Percentiles rank a stretch among this genome's conserved stretches.
Evolutionary conservation across 2,888 invertebrate genomes (phyloP).

Genomic region (Drosophila histrio): DNA sequence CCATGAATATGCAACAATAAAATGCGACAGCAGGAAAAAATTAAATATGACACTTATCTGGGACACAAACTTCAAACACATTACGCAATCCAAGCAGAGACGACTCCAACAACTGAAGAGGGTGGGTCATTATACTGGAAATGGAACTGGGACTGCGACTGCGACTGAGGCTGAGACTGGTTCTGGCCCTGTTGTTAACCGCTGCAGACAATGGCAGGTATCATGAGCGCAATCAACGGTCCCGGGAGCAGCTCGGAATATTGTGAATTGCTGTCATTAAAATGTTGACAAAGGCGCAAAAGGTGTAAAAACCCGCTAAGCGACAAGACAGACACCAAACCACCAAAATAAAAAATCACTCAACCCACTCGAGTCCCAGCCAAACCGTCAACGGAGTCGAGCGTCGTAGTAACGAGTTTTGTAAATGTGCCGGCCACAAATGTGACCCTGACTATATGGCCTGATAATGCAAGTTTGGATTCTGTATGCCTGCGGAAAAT

Average conservation of each 20-base stretch:
- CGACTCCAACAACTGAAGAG: background rate
- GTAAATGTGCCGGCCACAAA: slow-evolving; percentile 65
- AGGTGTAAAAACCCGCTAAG: slow-evolving; percentile 69
- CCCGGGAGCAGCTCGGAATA: slow-evolving; percentile 35
- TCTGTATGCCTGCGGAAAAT: background rate
- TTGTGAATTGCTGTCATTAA: slow-evolving; percentile 79
- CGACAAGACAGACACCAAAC: slow-evolving; percentile 33
- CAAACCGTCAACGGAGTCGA: background rate
- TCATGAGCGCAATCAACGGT: slow-evolving; percentile 65
- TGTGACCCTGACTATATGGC: slow-evolving; percentile 24
- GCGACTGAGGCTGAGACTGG: background rate
- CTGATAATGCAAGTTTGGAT: slow-evolving; percentile 12
- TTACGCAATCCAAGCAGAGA: slow-evolving; percentile 32
- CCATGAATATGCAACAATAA: slow-evolving; percentile 75
- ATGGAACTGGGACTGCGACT: background rate
- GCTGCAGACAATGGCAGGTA: slow-evolving; percentile 67
- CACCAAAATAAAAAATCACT: background rate
- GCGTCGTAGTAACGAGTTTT: slow-evolving; percentile 60
- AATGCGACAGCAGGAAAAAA: slow-evolving; percentile 58
- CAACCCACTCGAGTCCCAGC: background rate
- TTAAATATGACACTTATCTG: slow-evolving; percentile 76
- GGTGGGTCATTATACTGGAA: background rate
- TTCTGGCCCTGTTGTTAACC: slow-evolving; percentile 5
- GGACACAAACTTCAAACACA: slow-evolving; percentile 63
- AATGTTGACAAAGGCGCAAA: slow-evolving; percentile 78